phyloP scores from a whole-genome alignment of 2,888 invertebrate genomes.

The Melinopterus prodromus region DNA sequence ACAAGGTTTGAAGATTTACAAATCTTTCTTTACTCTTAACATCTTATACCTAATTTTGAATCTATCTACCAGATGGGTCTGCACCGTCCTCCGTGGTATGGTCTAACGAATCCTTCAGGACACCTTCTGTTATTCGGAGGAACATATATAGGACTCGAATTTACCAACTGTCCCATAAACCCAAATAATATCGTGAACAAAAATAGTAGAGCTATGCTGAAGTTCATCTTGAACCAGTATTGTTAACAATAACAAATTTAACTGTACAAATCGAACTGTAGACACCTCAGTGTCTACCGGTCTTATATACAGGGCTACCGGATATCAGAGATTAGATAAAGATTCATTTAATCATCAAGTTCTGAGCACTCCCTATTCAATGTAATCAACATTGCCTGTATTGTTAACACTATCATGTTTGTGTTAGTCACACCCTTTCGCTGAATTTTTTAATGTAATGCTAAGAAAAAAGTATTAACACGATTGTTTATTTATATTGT shows the following conservation, averaged over 20 bases:
- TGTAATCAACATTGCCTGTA: neutral
- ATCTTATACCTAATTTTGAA: neutral
- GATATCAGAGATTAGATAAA: neutral
- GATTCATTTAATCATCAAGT: neutral
- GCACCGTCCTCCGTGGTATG: slow-evolving; percentile 10
- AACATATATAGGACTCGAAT: slow-evolving; percentile 11
- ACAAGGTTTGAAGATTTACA: too few species aligned
- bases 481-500: neutral
- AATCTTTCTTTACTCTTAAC: too few species aligned
- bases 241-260: neutral
- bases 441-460: neutral
- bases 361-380: neutral
- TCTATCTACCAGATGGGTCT: slow-evolving; percentile 8
- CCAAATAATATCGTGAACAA: slow-evolving; percentile 7
- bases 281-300: neutral
- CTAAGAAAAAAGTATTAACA: too few species aligned
- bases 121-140: slow-evolving; percentile 7
- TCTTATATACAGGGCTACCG: neutral
- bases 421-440: neutral
- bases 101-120: slow-evolving; percentile 14
- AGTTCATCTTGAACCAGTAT: neutral
- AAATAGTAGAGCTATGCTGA: neutral
- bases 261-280: neutral
- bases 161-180: neutral
- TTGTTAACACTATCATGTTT: neutral